Percentiles rank a stretch among this genome's conserved stretches.
Conservation (phyloP, 2,797 vertebrate species). For the Syngnathus acus region DNA sequence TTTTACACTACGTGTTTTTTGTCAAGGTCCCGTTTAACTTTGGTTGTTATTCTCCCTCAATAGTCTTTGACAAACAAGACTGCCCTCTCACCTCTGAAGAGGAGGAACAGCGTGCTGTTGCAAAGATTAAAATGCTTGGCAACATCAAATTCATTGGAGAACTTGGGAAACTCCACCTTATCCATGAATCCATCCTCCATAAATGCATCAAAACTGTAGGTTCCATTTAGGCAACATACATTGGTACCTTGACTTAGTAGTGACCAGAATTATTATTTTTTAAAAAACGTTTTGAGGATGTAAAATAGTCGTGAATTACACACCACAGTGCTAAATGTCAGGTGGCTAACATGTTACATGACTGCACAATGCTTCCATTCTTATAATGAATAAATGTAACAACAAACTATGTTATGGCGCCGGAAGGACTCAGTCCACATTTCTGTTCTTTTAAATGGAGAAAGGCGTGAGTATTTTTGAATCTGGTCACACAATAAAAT, state of each 20-base stretch:
- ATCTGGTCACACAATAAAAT: background rate
- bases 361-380: too few relatives aligned
- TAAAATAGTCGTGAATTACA: too few relatives aligned
- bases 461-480: background rate
- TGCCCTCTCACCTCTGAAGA: conserved; percentile 93
- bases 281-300: too few relatives aligned
- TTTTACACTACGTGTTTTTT: background rate
- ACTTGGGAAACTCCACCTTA: conserved; percentile 99
- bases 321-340: too few relatives aligned
- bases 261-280: too few relatives aligned
- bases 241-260: background rate
- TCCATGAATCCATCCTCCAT: conserved; percentile 99
- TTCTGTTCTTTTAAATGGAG: too few relatives aligned
- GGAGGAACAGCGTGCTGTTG: conserved; percentile 97
- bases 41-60: accelerated
- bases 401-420: background rate
- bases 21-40: background rate
- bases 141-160: conserved; percentile 99
- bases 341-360: too few relatives aligned
- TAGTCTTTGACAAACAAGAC: conserved; percentile 96
- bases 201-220: conserved; percentile 99
- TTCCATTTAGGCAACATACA: conserved; percentile 18
- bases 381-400: too few relatives aligned
- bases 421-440: too few relatives aligned
- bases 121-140: conserved; percentile 99